A percentile compares a stretch with the other conserved stretches of the same genome.
Conservation (phyloP, 1,140 invertebrate genomes). For the Pseudomyrmex flavicornis region DNA sequence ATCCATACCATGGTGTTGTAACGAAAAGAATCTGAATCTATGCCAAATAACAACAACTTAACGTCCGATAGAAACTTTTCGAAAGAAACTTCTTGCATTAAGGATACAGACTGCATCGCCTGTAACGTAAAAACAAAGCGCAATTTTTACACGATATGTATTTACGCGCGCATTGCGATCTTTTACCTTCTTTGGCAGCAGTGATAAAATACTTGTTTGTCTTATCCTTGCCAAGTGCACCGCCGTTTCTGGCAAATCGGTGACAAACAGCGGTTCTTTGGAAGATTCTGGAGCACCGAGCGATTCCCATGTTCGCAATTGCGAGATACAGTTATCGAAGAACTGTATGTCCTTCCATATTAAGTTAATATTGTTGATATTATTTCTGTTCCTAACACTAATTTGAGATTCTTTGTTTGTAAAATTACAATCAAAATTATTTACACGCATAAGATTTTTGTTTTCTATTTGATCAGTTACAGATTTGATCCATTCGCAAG, state of each 20-base stretch:
- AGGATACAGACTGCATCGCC: conserved; percentile 56
- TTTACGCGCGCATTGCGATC: background rate
- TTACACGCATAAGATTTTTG: conserved; percentile 48
- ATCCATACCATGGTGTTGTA: conserved; percentile 72
- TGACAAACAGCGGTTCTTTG: conserved; percentile 77
- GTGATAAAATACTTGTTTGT: conserved; percentile 64
- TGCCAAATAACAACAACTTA: conserved; percentile 82
- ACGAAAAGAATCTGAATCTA: conserved; percentile 84
- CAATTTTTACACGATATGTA: conserved; percentile 35
- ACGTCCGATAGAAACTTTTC: conserved; percentile 80
- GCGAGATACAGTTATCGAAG: background rate
- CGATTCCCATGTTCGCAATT: conserved; percentile 81
- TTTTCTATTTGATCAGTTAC: conserved; percentile 30
- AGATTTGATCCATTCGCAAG: conserved; percentile 19
- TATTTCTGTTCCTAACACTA: too few relatives aligned
- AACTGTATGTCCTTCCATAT: conserved; percentile 22
- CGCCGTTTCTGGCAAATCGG: conserved; percentile 75
- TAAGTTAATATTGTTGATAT: conserved; percentile 30
- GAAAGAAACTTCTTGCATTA: conserved; percentile 72
- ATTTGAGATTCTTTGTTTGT: conserved; percentile 35
- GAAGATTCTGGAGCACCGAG: conserved; percentile 73
- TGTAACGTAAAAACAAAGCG: conserved; percentile 38
- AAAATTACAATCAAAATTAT: conserved; percentile 49
- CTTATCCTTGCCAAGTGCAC: conserved; percentile 77
- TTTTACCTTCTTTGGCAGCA: conserved; percentile 69